Base-by-base conservation (phyloP, 2,113 vertebrate genomes). In the Coryphaenoides rupestris region DNA sequence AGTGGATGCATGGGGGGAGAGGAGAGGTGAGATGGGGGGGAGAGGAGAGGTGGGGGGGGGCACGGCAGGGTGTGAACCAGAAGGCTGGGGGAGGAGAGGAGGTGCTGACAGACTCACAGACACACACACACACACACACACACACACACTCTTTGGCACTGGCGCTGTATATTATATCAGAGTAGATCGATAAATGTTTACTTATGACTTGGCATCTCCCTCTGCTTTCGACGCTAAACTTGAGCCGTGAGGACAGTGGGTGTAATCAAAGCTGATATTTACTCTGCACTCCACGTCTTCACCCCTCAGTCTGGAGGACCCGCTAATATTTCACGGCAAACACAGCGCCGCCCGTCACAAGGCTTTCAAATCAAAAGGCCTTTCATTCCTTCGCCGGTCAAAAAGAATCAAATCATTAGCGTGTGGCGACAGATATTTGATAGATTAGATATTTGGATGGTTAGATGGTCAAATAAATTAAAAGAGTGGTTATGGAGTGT, bases 381-480 rank as follows among this genome's bases (percentile, higher is more conserved):
- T 70, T 76, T 76, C 57, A 64, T 77, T 84, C 66, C 70, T 67
- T 24, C 60, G 58, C 64, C 58, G 81, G 80, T 16, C 68, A 77
- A 84, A 40, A 12, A 40, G 13, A 40, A 40, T 10, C 9, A 88
- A 82, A 84, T 80, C 82, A 81, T 86, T 87, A 86, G 74, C 73
- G 76, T 40, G 33, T 40, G 33, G 33, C 76, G 71, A 69, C 75
- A 73, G 75, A 78, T 87, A 87, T 86, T 86, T 88, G 76, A 70
- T n/a, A n/a, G n/a, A n/a, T n/a, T n/a, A n/a, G n/a, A n/a, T n/a
- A n/a, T n/a, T n/a, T n/a, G n/a, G n/a, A n/a, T n/a, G n/a, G n/a
- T n/a, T n/a, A n/a, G n/a, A n/a, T n/a, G n/a, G n/a, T n/a, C n/a
- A n/a, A n/a, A n/a, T n/a, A n/a, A n/a, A n/a, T n/a, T n/a, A n/a